phyloP scores from a whole-genome alignment of 2,888 invertebrate genomes.

The Drosophila neotestacea region DNA sequence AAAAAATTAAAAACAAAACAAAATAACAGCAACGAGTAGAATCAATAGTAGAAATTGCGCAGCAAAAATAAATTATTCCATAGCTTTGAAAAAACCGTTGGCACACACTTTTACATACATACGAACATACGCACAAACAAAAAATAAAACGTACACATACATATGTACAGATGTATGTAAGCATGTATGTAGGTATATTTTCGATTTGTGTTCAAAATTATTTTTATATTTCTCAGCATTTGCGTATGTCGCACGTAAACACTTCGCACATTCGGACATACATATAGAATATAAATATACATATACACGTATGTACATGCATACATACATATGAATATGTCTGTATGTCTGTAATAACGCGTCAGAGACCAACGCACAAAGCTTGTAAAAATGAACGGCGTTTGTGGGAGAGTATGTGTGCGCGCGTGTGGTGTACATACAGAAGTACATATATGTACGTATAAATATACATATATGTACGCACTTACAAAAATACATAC shows the following conservation, averaged over 20 bases:
- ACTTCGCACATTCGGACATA: slow-evolving; percentile 3
- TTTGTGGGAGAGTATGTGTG: slow-evolving; percentile 10
- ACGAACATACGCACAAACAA: slow-evolving; percentile 19
- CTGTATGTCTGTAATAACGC: slow-evolving; percentile 24
- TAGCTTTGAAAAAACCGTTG: slow-evolving; percentile 62
- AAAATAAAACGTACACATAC: slow-evolving; percentile 1
- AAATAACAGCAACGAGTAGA: slow-evolving; percentile 41
- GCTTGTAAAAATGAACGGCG: slow-evolving; percentile 57
- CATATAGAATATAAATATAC: neutral
- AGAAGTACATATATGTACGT: slow-evolving; percentile 7
- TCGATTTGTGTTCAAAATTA: slow-evolving; percentile 50
- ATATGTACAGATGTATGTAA: slow-evolving; percentile 11
- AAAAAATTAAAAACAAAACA: slow-evolving; percentile 41
- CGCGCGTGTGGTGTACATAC: slow-evolving; percentile 18
- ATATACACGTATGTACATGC: too few relatives aligned
- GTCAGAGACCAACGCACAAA: slow-evolving; percentile 66
- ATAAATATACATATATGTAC: slow-evolving; percentile 21
- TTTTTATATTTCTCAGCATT: slow-evolving; percentile 63
- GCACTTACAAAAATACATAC: slow-evolving; percentile 17
- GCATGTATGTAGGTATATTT: slow-evolving; percentile 22
- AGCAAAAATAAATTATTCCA: slow-evolving; percentile 73
- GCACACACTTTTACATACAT: slow-evolving; percentile 32
- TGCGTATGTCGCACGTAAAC: slow-evolving; percentile 53
- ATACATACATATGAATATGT: neutral
- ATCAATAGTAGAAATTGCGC: slow-evolving; percentile 76